phyloP scores from a whole-genome alignment of 2,113 vertebrate genomes.

The Copsychus sechellarum region DNA sequence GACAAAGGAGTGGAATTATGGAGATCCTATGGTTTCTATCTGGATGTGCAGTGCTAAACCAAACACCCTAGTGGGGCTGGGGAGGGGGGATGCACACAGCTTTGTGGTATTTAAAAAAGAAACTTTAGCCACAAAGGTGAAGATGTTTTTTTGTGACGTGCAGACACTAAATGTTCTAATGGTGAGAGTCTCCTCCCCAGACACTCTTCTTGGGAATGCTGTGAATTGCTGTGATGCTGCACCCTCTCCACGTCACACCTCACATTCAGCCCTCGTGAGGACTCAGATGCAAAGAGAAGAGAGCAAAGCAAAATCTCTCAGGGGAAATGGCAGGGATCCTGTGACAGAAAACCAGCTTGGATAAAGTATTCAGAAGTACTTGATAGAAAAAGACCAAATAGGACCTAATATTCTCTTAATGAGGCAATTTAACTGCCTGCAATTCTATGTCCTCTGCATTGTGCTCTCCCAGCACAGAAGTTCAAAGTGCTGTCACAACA shows the following conservation, averaged over 20 bases:
- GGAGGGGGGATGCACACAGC: no score
- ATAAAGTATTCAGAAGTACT: slow-evolving; percentile 9
- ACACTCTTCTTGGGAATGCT: neutral
- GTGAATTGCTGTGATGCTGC: neutral
- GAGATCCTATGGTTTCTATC: neutral
- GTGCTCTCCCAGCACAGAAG: neutral
- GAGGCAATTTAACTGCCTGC: slow-evolving; percentile 45
- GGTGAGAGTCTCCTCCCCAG: neutral
- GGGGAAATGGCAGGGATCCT: neutral
- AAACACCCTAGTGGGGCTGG: accelerated
- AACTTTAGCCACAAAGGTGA: neutral
- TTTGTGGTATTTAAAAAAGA: neutral
- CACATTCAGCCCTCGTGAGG: neutral
- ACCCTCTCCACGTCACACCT: accelerated
- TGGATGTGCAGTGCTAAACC: neutral
- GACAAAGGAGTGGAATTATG: neutral
- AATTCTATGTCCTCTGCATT: slow-evolving; percentile 30
- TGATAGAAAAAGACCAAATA: slow-evolving; percentile 1
- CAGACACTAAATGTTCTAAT: neutral
- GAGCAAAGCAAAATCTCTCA: slow-evolving; percentile 8
- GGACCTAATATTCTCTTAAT: slow-evolving; percentile 22
- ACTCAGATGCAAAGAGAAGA: neutral
- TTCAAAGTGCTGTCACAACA: slow-evolving; percentile 63
- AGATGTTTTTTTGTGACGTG: neutral
- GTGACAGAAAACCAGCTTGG: neutral